Base-by-base conservation (phyloP, 2,113 vertebrate species). In the Tamias sibiricus region DNA sequence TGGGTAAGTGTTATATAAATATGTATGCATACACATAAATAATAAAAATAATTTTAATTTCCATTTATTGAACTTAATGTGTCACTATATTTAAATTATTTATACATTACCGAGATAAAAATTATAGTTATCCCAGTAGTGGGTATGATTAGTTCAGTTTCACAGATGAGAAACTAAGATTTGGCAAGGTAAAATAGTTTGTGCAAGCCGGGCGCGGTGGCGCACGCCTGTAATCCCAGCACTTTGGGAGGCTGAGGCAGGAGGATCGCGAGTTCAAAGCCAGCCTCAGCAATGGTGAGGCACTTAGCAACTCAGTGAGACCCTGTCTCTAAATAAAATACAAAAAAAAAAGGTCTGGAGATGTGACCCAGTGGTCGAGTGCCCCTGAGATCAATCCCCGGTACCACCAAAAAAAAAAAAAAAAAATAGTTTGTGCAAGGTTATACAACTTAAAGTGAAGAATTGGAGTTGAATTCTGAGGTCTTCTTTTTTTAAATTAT, bases 21-120 rank as follows among this genome's bases (percentile, higher is more conserved):
- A 85, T 49, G 49, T 22, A 59, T 68, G 4, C 9, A 4, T 68
- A n/a, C 19, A 44, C 32, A 66, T 87, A 87, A 77, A 79, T 76
- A 47, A 40, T 90, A 90, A 94, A 94, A 75, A 81, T n/a, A 64
- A 32, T 37, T 49, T 81, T 20, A 71, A 4, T 44, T 71, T 82
- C 54, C 76, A 37, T 86, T 81, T 94, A 44, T 83, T 87, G 22
- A 72, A 81, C 5, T 72, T 68, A 84, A 30, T 52, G 4, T 92
- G n/a, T 83, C 42, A 62, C 19, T 88, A 9, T 91, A 44, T 62
- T 68, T 77, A 57, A 79, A 40, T 22, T 69, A 75, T 81, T 40
- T 75, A 22, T 91, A 52, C 79, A 79, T 91, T 47, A 87, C 26
- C 59, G 44, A 83, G 75, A 69, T 37, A 32, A 93, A 93, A 95